Evolutionary conservation across 2,113 vertebrate genomes (phyloP).

Genomic region (Paramisgurnus dabryanus): DNA sequence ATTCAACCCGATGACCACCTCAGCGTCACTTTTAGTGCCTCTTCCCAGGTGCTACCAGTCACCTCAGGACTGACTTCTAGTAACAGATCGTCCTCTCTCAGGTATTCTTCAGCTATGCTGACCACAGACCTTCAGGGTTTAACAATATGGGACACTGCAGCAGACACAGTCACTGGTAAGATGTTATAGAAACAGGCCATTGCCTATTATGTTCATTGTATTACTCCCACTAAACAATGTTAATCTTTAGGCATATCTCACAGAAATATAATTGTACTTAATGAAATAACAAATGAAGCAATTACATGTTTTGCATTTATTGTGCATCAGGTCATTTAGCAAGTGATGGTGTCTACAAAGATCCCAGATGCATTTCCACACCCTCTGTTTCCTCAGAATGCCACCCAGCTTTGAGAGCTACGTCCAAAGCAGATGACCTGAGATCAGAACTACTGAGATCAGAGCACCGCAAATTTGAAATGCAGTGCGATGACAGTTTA

Average conservation of each 20-base stretch:
- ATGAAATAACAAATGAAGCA: too few relatives aligned
- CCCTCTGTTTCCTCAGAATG: slow-evolving; percentile 56
- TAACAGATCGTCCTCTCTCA: slow-evolving; percentile 70
- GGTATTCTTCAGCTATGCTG: slow-evolving; percentile 64
- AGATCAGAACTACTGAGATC: slow-evolving; percentile 73
- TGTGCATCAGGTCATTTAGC: slow-evolving; percentile 34
- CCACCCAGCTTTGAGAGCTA: slow-evolving; percentile 52
- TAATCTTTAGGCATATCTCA: too few relatives aligned
- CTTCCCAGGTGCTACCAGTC: slow-evolving; percentile 54
- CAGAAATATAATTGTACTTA: too few relatives aligned
- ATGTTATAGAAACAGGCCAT: too few relatives aligned
- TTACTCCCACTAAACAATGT: too few relatives aligned
- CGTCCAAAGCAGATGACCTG: slow-evolving; percentile 71
- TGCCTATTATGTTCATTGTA: too few relatives aligned
- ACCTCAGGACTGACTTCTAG: slow-evolving; percentile 59
- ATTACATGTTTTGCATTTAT: neutral
- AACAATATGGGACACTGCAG: slow-evolving; percentile 64
- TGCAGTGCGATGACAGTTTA: slow-evolving; percentile 69
- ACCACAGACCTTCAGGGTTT: slow-evolving; percentile 60
- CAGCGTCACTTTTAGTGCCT: slow-evolving; percentile 57
- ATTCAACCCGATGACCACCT: slow-evolving; percentile 61
- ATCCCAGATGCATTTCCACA: slow-evolving; percentile 38
- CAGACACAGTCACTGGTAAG: slow-evolving; percentile 67
- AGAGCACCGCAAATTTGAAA: slow-evolving; percentile 76
- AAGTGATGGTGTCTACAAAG: slow-evolving; percentile 56